Conservation (phyloP, 2,888 invertebrate species). For the Oasisia sp. region DNA sequence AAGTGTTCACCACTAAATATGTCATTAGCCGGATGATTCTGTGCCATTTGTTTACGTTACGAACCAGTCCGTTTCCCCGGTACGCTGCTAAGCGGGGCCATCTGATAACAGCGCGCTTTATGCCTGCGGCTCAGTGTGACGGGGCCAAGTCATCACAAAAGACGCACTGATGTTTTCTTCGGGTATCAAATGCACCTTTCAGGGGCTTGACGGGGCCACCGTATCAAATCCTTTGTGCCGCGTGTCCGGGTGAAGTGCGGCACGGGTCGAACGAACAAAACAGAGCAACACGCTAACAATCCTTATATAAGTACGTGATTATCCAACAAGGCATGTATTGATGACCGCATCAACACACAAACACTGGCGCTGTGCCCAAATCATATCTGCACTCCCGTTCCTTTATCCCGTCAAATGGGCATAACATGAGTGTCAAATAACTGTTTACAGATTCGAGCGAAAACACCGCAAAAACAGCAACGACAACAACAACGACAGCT, state of each 20-base stretch:
- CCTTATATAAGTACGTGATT: neutral
- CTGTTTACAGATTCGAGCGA: constrained; percentile 6
- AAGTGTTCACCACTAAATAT: neutral
- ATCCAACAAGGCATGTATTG: neutral
- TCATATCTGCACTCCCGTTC: neutral
- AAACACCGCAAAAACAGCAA: neutral
- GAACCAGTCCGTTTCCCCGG: neutral
- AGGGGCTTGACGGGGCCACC: neutral
- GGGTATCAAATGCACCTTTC: neutral
- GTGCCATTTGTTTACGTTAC: neutral
- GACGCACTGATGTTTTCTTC: neutral
- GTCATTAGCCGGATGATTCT: neutral
- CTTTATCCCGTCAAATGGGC: neutral
- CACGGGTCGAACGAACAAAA: neutral
- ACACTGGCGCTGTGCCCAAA: neutral
- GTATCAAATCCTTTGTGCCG: neutral
- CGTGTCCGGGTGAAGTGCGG: neutral
- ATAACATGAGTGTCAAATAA: neutral
- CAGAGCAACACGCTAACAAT: neutral
- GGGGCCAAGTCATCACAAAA: neutral
- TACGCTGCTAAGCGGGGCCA: neutral
- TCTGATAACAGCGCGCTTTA: neutral
- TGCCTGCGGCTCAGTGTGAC: neutral
- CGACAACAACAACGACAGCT: neutral
- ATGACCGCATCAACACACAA: neutral